Evolutionary conservation across 2,888 invertebrate species (phyloP), one percentile per base, ranked within the genome.

Genomic region (Stenichneumon culpator): DNA sequence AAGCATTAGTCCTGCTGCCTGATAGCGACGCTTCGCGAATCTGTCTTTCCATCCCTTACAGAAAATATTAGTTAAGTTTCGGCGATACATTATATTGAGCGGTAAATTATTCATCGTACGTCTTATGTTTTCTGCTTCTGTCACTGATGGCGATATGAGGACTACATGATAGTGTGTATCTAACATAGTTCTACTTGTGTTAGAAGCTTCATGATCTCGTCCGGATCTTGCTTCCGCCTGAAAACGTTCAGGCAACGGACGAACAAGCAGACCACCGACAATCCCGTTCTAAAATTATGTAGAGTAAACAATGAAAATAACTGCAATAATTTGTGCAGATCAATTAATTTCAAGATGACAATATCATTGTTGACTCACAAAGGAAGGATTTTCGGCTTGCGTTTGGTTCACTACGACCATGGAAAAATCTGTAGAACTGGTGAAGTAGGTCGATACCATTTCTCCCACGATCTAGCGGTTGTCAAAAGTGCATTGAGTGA

Each of bases 331-430:
- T 60, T 60, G 5, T 32, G 32, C 32, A 5, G 6, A 32, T 32
- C 5, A 6, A 32, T 32, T 32, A 32, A 32, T 6, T 28, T 4
- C 28, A 3, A 16, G 25, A 11, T n/a, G 7, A 52, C 14, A 22
- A 28, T 28, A 60, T 5, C 28, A 14, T 60, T 60, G 11, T 19
- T 32, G n/a, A 65, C 67, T 67, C 44, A 67, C 67, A 39, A 67
- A 19, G 39, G 19, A 7, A 19, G 22, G 1, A 3, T 7, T 9
- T 1, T 7, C 39, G 44, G 7, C 39, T n/a, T 19, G 19, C 36
- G n/a, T n/a, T 67, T 19, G 0, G 4, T 4, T n/a, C 39, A 67
- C 67, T 19, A 67, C 1, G n/a, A 67, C 39, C 36, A 0, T 3
- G 9, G 67, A 36, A 19, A 0, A 16, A 39, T 32, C 7, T 19